Evolutionary conservation across 2,113 vertebrate genomes (phyloP).

Genomic region (Mormyrus iriodes): DNA sequence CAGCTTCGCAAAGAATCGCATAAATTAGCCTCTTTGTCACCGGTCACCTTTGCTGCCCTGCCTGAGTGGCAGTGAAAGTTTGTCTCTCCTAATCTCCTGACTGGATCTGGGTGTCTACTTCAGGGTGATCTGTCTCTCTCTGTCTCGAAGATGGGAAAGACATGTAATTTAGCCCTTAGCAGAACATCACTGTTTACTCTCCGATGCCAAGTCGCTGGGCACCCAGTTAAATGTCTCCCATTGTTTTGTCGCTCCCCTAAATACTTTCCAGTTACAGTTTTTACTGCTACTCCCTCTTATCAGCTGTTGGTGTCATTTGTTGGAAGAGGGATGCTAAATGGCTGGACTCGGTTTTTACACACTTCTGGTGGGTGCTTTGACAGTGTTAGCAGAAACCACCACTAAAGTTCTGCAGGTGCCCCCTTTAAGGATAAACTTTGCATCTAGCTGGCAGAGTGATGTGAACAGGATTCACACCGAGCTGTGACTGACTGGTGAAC

Average conservation of each 20-base stretch:
- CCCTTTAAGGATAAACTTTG: background rate
- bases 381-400: background rate
- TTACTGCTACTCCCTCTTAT: background rate
- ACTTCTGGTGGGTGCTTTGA: background rate
- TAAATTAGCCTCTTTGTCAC: background rate
- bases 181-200: background rate
- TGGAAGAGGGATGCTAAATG: background rate
- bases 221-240: background rate
- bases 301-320: background rate
- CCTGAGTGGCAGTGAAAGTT: constrained; percentile 8
- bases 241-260: constrained; percentile 14
- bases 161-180: background rate
- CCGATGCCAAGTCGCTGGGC: background rate
- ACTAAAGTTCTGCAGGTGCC: background rate
- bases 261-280: background rate
- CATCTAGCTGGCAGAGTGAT: background rate
- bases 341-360: background rate
- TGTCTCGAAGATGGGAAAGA: background rate
- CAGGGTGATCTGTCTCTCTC: background rate
- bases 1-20: background rate
- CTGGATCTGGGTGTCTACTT: background rate
- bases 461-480: background rate
- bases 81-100: background rate
- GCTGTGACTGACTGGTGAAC: background rate
- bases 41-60: background rate